Evolutionary conservation across 2,113 vertebrate species (phyloP), one percentile per base, ranked within the genome.

Genomic region (Microtus ochrogaster): DNA sequence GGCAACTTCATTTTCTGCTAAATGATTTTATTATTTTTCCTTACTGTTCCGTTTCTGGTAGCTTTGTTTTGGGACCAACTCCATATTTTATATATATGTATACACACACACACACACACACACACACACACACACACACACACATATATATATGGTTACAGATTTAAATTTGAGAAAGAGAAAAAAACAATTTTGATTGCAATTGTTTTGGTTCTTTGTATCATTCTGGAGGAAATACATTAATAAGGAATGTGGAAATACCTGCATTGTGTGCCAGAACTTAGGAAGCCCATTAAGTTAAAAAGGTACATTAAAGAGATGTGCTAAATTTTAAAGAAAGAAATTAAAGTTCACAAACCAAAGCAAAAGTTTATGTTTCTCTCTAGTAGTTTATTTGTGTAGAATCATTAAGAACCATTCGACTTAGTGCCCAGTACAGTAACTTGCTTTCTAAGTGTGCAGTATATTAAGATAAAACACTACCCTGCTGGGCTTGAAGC

Each of bases 341-440:
- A 97, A 95, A 89, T 70, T 73, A 82, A 94, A 96, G 77, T 95
- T 95, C 76, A 97, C 52, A 95, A 93, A 66, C 72, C 70, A 90
- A 90, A 96, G 85, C 30, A 95, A 47, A 79, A 87, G 86, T 92
- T 81, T 91, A 52, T 52, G 79, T 92, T 96, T 95, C 88, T 95
- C 74, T 96, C 26, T 58, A 86, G 85, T 79, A 87, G 61, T 90
- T 95, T 58, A 58, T 58, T 58, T 96, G 36, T 95, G 47, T 82
- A 74, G 44, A 47, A 41, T 94, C 73, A 83, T 90, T 97, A 90
- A 87, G 49, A 93, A 1, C 44, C 65, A 72, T 91, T 96, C 96
- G 91, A 95, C 91, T 93, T 96, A 91, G 63, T 95, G 41, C 58
- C 44, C 58, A 66, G 28, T 72, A 90, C 86, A 87, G 47, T 90